A percentile compares a stretch with the other conserved stretches of the same genome.
phyloP scores from a whole-genome alignment of 2,888 invertebrate genomes.

The Dasypogon diadema region DNA sequence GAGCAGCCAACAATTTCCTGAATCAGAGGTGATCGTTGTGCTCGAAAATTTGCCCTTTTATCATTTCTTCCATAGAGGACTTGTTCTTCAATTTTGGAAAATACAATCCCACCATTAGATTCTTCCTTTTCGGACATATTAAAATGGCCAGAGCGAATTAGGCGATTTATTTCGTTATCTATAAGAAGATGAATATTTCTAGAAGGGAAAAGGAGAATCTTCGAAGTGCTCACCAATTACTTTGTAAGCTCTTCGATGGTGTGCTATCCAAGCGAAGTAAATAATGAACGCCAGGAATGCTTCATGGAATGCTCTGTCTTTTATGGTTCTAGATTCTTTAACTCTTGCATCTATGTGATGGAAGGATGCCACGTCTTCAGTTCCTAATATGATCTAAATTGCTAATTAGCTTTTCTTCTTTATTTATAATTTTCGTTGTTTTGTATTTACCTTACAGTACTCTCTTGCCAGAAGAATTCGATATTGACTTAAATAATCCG shows the following conservation, averaged over 20 bases:
- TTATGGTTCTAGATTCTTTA: conserved; percentile 62
- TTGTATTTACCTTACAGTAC: conserved; percentile 60
- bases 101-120: conserved; percentile 56
- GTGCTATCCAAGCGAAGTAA: conserved; percentile 65
- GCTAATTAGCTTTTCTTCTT: not conserved
- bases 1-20: conserved; percentile 62
- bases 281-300: conserved; percentile 63
- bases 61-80: conserved; percentile 64
- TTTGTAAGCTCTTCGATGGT: conserved; percentile 64
- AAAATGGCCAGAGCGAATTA: conserved; percentile 67
- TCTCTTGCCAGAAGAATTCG: conserved; percentile 65
- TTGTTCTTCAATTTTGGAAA: conserved; percentile 61
- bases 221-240: conserved; percentile 58
- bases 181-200: not conserved
- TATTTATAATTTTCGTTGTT: too few relatives aligned
- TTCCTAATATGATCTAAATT: conserved; percentile 48
- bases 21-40: conserved; percentile 65
- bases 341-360: conserved; percentile 63
- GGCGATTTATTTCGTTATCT: conserved; percentile 65
- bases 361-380: conserved; percentile 59
- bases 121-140: conserved; percentile 59
- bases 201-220: not conserved
- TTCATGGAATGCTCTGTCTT: conserved; percentile 63
- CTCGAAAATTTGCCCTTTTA: conserved; percentile 63
- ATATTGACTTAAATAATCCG: conserved; percentile 63